Evolutionary conservation across 2,113 vertebrate genomes (phyloP), one percentile per base, ranked within the genome.

Genomic region (Pithys albifrons): DNA sequence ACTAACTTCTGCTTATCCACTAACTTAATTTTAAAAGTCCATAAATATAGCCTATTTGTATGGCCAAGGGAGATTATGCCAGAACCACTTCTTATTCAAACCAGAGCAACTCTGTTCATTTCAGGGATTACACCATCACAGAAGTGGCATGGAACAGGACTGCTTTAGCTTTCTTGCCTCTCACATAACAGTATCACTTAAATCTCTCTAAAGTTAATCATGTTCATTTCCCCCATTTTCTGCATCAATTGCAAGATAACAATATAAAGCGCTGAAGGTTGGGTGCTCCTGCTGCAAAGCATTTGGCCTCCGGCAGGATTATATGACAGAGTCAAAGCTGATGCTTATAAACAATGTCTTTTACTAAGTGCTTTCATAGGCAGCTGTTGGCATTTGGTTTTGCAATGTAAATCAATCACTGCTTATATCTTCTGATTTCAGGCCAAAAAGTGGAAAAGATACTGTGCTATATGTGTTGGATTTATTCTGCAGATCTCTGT

Each of bases 341-440:
- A 54, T 67, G 75, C 33, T 92, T 14, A 1, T 70, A 85, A 94
- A 92, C 61, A 74, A 78, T 66, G 82, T 54, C 65, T 93, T 94
- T 93, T 46, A 75, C 92, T 96, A 95, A 91, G 77, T 69, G 88
- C 83, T 90, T 70, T 81, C 76, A 37, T 48, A 59, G 58, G 61
- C 92, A 93, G 67, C 75, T 79, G 71, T 90, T 89, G 81, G 85
- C 91, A 94, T 96, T 97, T 66, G 35, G 43, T 91, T 97, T 91
- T 79, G 89, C 91, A 75, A 94, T 73, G 86, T 81, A 91, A 96
- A 93, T 88, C 65, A 76, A 6, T 84, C 15, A 4, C 14, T 51
- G 14, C 65, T 81, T 88, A 3, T 74, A 41, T 83, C 79, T 88
- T 54, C 77, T 72, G 57, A 78, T 85, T 73, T 41, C 9, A 2